Evolutionary conservation across 1,140 invertebrate species (phyloP).

Genomic region (Brevipalpus yothersi): DNA sequence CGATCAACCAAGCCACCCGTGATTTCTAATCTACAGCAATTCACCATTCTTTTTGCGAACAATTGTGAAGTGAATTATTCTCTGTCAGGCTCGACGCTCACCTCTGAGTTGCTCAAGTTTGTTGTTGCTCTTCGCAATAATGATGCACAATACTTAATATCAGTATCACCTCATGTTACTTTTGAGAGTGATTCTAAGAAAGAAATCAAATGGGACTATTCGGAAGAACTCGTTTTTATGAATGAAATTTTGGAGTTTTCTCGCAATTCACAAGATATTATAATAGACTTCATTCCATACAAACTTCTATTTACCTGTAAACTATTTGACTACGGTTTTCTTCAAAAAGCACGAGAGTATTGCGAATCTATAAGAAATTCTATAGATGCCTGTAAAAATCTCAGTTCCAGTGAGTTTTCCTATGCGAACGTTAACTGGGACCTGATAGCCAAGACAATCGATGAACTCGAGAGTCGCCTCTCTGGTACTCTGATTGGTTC

Average conservation of each 20-base stretch:
- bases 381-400: not conserved
- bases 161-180: too few species aligned
- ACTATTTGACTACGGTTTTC: slow-evolving; percentile 8
- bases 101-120: not conserved
- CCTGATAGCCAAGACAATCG: not conserved
- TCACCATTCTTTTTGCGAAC: slow-evolving; percentile 1
- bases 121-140: not conserved
- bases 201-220: not conserved
- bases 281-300: not conserved
- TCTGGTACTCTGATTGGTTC: not conserved
- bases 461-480: not conserved
- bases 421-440: not conserved
- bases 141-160: not conserved
- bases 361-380: not conserved
- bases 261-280: not conserved
- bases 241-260: slow-evolving; percentile 3
- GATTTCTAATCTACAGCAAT: not conserved
- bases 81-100: not conserved
- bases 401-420: not conserved
- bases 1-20: not conserved
- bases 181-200: not conserved
- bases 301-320: slow-evolving; percentile 4
- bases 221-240: slow-evolving; percentile 1
- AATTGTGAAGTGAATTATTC: slow-evolving; percentile 1
- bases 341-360: slow-evolving; percentile 1